Evolutionary conservation across 2,113 vertebrate genomes (phyloP).

Genomic region (Condylura cristata): DNA sequence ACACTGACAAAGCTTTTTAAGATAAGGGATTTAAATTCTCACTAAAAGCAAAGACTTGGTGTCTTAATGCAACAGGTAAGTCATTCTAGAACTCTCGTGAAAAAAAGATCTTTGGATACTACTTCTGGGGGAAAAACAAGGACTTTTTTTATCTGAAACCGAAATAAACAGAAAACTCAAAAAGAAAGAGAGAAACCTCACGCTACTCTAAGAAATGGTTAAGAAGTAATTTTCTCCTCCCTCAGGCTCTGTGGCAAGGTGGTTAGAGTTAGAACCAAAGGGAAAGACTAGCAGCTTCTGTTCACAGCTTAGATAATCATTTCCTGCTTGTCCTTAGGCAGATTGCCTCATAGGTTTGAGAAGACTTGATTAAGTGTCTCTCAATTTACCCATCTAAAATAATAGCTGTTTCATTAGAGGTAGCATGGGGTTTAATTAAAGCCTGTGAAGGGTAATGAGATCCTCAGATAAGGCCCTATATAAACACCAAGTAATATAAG

Average conservation of each 20-base stretch:
- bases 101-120: constrained; percentile 33
- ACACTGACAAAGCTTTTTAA: constrained; percentile 35
- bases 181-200: background rate
- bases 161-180: background rate
- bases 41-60: background rate
- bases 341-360: constrained; percentile 62
- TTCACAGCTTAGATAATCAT: constrained; percentile 48
- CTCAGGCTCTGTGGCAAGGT: constrained; percentile 45
- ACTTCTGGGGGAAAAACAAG: background rate
- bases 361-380: constrained; percentile 64
- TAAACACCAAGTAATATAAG: constrained; percentile 51
- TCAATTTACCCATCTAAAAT: constrained; percentile 73
- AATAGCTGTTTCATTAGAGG: constrained; percentile 68
- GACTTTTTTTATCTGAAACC: background rate
- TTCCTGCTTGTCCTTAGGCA: constrained; percentile 73
- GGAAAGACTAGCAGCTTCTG: constrained; percentile 18
- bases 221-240: constrained; percentile 64
- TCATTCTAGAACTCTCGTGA: background rate
- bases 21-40: constrained; percentile 56
- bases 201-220: background rate
- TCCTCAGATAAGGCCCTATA: constrained; percentile 69
- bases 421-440: constrained; percentile 69
- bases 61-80: constrained; percentile 19
- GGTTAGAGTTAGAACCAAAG: background rate
- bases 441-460: constrained; percentile 64